These are phyloP conservation scores for Protonibea diacanthus DNA, from an alignment of 2,797 vertebrate genomes.

Conservation along the genomic window DNA sequence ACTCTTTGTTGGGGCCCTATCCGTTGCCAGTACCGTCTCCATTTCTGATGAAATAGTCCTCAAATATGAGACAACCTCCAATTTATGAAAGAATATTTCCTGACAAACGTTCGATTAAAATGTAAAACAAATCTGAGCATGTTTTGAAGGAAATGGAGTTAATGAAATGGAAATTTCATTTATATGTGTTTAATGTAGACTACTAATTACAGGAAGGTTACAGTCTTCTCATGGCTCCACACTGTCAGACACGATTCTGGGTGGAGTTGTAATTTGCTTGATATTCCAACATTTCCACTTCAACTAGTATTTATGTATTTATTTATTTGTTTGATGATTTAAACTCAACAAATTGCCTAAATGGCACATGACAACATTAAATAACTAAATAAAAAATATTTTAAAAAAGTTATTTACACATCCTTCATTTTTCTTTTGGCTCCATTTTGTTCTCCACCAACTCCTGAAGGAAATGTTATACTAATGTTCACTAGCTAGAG, in stretches of 20 bases:
- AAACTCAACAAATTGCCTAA: background rate
- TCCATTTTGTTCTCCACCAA: background rate
- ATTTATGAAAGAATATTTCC: background rate
- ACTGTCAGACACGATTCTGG: too few species aligned
- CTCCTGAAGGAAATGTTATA: background rate
- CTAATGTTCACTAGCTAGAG: background rate
- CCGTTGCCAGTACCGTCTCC: background rate
- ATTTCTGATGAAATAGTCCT: background rate
- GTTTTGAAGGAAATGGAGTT: too few species aligned
- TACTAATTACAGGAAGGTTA: background rate
- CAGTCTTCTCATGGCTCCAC: background rate
- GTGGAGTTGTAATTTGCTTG: too few species aligned
- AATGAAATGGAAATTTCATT: too few species aligned
- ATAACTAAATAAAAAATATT: too few species aligned
- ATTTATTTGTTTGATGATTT: background rate
- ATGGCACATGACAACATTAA: too few species aligned
- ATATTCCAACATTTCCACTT: too few species aligned
- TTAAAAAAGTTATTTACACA: too few species aligned
- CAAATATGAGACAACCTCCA: background rate
- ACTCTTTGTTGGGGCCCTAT: background rate
- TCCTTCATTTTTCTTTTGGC: background rate
- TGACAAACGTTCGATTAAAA: background rate
- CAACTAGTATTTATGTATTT: too few species aligned
- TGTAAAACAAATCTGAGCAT: too few species aligned
- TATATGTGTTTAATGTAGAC: background rate